Evolutionary conservation across 2,888 invertebrate genomes (phyloP).

Genomic region (Tromatobia lineatoria): DNA sequence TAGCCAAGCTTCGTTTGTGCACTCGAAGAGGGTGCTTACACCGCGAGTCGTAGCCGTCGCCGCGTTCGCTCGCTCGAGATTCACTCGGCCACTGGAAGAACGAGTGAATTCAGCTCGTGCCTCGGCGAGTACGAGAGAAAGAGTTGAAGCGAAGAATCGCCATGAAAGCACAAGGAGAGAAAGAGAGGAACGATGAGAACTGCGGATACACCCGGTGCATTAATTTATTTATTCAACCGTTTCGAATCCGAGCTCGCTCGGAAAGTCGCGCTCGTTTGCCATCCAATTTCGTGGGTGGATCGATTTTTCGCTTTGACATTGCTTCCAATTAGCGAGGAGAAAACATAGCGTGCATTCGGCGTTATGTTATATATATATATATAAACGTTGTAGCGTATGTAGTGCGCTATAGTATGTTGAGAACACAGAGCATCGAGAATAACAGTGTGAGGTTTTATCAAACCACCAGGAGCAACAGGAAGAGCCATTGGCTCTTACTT

Average conservation of each 20-base stretch:
- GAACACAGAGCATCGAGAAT: constrained; percentile 46
- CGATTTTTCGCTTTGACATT: constrained; percentile 69
- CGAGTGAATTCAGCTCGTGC: constrained; percentile 56
- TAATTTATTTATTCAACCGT: constrained; percentile 68
- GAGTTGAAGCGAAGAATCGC: constrained; percentile 10
- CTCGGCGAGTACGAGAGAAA: constrained; percentile 41
- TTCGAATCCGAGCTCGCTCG: constrained; percentile 52
- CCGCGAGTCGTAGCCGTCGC: constrained; percentile 52
- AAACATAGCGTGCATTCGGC: constrained; percentile 44
- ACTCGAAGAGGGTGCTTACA: constrained; percentile 72
- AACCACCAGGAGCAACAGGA: constrained; percentile 34
- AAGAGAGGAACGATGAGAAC: constrained; percentile 22
- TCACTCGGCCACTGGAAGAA: constrained; percentile 53
- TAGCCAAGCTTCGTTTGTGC: constrained; percentile 77
- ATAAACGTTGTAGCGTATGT: constrained; percentile 1
- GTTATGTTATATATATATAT: constrained; percentile 13
- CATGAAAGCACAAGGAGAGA: constrained; percentile 8
- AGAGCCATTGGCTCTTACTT: constrained; percentile 65
- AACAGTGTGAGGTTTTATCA: constrained; percentile 60
- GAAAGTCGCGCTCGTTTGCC: constrained; percentile 65
- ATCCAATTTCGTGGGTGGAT: constrained; percentile 70
- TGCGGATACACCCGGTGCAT: constrained; percentile 65
- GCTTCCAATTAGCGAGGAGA: constrained; percentile 69
- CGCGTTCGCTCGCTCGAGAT: constrained; percentile 61
- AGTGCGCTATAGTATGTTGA: neutral